Evolutionary conservation across 2,888 invertebrate genomes (phyloP).

Genomic region (Xanthorhoe spadicearia): DNA sequence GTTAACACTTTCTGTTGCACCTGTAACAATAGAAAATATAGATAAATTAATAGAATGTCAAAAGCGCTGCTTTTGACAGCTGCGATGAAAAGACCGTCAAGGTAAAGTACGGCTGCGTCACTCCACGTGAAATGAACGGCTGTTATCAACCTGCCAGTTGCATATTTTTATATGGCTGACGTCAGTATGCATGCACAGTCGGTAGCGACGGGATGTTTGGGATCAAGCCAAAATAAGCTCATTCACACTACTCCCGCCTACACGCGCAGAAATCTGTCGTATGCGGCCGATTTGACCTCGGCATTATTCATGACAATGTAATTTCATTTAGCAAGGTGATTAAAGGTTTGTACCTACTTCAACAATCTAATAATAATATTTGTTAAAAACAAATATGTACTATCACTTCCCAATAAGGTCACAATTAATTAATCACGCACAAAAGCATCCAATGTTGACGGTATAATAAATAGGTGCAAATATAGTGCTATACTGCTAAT

Average conservation of each 20-base stretch:
- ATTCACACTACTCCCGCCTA: slow-evolving; percentile 76
- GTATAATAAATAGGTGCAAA: slow-evolving; percentile 14
- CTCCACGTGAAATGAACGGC: slow-evolving; percentile 41
- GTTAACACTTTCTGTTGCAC: slow-evolving; percentile 75
- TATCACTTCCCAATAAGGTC: slow-evolving; percentile 8
- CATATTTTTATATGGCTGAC: slow-evolving; percentile 65
- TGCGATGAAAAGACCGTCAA: neutral
- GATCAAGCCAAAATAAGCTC: slow-evolving; percentile 73
- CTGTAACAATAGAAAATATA: slow-evolving; percentile 69
- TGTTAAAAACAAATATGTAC: slow-evolving; percentile 20
- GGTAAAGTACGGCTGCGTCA: slow-evolving; percentile 18
- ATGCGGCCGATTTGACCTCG: slow-evolving; percentile 43
- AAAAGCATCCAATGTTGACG: slow-evolving; percentile 3
- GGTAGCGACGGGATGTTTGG: slow-evolving; percentile 69
- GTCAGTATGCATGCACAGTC: slow-evolving; percentile 53
- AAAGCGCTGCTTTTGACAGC: neutral
- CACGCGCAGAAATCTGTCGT: slow-evolving; percentile 60
- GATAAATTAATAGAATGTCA: slow-evolving; percentile 9
- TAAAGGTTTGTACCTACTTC: neutral
- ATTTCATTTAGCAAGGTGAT: slow-evolving; percentile 38
- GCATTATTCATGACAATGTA: slow-evolving; percentile 39
- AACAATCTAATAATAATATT: slow-evolving; percentile 11
- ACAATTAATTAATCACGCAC: slow-evolving; percentile 11
- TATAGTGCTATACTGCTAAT: slow-evolving; percentile 21
- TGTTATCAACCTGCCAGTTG: slow-evolving; percentile 60